These are phyloP conservation scores for Halictus ligatus DNA, from an alignment of 2,888 invertebrate genomes.

Conservation along the genomic window DNA sequence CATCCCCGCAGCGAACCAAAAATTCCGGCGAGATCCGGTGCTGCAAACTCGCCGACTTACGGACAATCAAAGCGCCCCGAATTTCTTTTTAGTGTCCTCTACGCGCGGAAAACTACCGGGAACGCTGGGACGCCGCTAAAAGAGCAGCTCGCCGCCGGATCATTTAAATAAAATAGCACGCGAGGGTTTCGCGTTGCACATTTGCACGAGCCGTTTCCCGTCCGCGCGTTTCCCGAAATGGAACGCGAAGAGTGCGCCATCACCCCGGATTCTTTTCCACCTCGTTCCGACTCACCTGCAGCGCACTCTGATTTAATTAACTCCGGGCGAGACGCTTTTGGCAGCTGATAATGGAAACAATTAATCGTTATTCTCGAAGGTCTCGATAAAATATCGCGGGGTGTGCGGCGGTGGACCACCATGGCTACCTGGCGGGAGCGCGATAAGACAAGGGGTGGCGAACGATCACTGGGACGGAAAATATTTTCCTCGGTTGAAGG, in stretches of 20 bases:
- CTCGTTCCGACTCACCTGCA: constrained; percentile 1
- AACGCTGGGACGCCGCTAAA: neutral
- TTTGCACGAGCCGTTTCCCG: constrained; percentile 7
- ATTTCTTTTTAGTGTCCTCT: neutral
- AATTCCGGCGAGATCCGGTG: neutral
- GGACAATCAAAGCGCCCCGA: neutral
- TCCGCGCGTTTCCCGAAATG: neutral
- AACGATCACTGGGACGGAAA: constrained; percentile 34
- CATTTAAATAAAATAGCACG: neutral
- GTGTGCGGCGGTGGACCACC: too few relatives aligned
- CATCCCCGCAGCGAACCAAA: neutral
- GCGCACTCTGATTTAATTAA: constrained; percentile 17
- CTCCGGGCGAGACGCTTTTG: neutral
- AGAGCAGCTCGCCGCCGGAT: neutral
- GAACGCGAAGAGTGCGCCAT: neutral
- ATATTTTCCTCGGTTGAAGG: constrained; percentile 31
- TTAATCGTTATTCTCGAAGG: constrained; percentile 31
- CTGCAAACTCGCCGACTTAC: neutral
- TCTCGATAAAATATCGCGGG: neutral
- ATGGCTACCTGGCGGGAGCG: neutral
- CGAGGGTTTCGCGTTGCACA: neutral
- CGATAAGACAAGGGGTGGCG: constrained; percentile 25
- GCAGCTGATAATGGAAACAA: constrained; percentile 13
- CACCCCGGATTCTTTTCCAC: neutral
- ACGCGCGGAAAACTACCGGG: neutral